phyloP scores from a whole-genome alignment of 2,113 vertebrate genomes.

The Apeltes quadracus region DNA sequence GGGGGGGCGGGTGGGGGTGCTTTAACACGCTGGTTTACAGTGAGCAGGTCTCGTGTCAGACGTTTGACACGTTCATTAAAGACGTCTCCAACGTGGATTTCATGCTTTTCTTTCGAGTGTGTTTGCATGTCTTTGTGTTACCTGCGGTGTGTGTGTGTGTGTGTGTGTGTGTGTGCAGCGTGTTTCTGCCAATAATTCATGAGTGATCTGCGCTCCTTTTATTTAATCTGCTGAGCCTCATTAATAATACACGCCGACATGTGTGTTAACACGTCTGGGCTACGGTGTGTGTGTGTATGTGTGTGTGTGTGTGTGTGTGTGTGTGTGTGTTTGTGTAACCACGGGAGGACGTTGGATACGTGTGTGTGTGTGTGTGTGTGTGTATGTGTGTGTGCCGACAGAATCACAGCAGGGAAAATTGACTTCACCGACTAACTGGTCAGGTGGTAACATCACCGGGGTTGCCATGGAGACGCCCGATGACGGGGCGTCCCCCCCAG shows the following conservation, averaged over 20 bases:
- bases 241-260: constrained; percentile 90
- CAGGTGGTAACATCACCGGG: constrained; percentile 80
- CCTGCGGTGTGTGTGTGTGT: no score
- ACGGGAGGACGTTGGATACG: neutral
- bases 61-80: no score
- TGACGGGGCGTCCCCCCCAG: constrained; percentile 71
- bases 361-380: constrained; percentile 14
- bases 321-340: neutral
- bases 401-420: constrained; percentile 76
- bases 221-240: constrained; percentile 91
- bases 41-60: no score
- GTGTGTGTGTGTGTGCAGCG: no score
- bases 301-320: constrained; percentile 32
- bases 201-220: constrained; percentile 92
- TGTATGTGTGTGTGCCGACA: constrained; percentile 48
- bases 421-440: constrained; percentile 80
- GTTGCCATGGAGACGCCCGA: constrained; percentile 84
- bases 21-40: constrained; percentile 27
- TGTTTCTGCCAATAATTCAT: constrained; percentile 94
- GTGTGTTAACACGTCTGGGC: constrained; percentile 91
- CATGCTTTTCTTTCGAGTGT: neutral
- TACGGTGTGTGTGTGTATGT: no score
- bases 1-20: constrained; percentile 33
- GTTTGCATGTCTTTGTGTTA: neutral
- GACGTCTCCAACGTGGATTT: no score